Base-by-base conservation (phyloP, 2,797 vertebrate species). In the Peromyscus aztecus region DNA sequence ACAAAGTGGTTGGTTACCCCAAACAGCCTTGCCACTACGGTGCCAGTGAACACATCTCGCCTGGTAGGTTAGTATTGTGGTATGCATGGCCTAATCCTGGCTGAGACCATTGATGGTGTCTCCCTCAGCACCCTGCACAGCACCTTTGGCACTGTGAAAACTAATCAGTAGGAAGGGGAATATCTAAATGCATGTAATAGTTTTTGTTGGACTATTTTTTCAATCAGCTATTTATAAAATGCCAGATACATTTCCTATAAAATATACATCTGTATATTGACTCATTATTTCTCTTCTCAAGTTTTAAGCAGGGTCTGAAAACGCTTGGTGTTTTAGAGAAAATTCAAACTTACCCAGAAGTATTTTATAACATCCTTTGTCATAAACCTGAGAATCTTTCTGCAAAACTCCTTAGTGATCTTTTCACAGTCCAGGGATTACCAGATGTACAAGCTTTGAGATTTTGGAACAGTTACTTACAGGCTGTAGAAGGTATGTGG, bases 311-410 rank as follows among this genome's bases (percentile, higher is more conserved):
- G 97, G 99, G 99, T 90, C 98, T 99, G 97, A 98, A 99, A 98
- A 99, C 99, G 0, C 98, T 99, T 91, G 99, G 99, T 5, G 98
- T 99, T 91, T 99, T 99, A 93, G 99, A 99, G 94, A 99, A 99
- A 98, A 99, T 99, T 96, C 99, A 99, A 97, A 98, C 98, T 92
- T 99, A 99, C 75, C 99, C 99, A 0, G 97, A 99, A 6, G 97
- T 87, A 0, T 99, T 99, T 98, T 98, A 65, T 96, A 63, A 97
- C 3, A 82, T 99, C 83, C 99, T 99, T 73, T 99, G 99, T 95
- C 94, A 98, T 55, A 98, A 98, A 75, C 97, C 98, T 0, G 98
- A 98, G 88, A 98, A 61, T 80, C 98, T 99, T 95, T 99, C 99
- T 2, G 99, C 99, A 3, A 98, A 99, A 98, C 97, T 59, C 4